Base-by-base conservation (phyloP, 2,113 vertebrate genomes). In the Saimiri boliviensis region DNA sequence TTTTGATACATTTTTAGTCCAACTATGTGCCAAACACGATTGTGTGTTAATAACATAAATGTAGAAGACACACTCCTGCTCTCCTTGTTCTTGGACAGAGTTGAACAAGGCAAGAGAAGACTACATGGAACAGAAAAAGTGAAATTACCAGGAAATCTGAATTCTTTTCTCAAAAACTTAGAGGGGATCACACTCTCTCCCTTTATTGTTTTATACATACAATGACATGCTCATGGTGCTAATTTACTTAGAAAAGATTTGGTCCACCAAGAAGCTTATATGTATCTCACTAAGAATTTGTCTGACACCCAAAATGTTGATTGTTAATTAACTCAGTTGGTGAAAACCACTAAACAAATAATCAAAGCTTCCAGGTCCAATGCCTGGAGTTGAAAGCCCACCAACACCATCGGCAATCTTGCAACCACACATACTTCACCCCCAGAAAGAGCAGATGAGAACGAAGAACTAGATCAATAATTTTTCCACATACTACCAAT, bases 161-260 rank as follows among this genome's bases (percentile, higher is more conserved):
- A 90, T 96, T 63, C 52, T 16, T 76, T 96, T 37, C 20, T 52
- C 56, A 54, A 93, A 91, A n/a, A 25, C 37, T 90, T 45, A 86
- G 42, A 74, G 45, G 19, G 19, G 42, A 11, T 63, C 87, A 13
- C 10, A 58, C 4, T 54, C 47, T 70, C 20, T 79, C 56, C 30
- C 42, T 66, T 54, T 73, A 58, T 40, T 79, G 54, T 77, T 47
- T 92, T 85, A 45, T 13, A 54, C 6, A 21, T 4, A 49, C 20
- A 23, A 49, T n/a, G 6, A 27, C 21, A 74, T 4, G 21, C 8
- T 91, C 11, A 2, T 45, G 20, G 27, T 86, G 12, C 60, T 71
- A 2, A 93, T 52, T 37, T 54, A 56, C 20, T 71, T 49, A 12
- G 23, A 89, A 71, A 47, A 74, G 21, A 66, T 68, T 49, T 30